Evolutionary conservation across 2,113 vertebrate species (phyloP), one percentile per base, ranked within the genome.

Genomic region (Opisthocomus hoazin): DNA sequence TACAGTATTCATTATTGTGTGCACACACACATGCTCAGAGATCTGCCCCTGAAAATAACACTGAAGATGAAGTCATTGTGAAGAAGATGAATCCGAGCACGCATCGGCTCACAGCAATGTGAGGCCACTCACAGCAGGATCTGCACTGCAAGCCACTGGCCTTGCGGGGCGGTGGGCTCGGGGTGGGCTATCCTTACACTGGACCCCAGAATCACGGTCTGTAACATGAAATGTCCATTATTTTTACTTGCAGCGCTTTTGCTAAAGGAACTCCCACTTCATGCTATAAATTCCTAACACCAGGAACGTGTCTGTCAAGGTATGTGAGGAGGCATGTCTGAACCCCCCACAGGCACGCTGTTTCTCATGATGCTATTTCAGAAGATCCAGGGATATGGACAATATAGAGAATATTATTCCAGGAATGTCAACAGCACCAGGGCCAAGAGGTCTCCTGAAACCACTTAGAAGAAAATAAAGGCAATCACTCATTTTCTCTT

Each of bases 1-100:
- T 8, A 20, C 23, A 64, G 7, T 2, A 1, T 27, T 58, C 48
- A 30, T 23, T 32, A 15, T 5, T 2, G 0, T 7, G 22, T 63
- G 61, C 18, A 71, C 61, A 58, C 39, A 60, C 34, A 27, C 56
- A 7, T 39, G 60, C 46, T 78, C 79, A 84, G 77, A 82, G 60
- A 79, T n/a, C 78, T 66, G 37, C 6, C 32, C 46, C 76, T 57
- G 58, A 73, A 89, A 90, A 75, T 41, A 53, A 36, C 29, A 30
- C 43, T 61, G 61, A 56, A 11, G 73, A 30, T 20, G 46, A 63
- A 79, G 51, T 43, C 10, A 30, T 32, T 43, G 15, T 0, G 6
- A 58, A 41, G n/a, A n/a, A 45, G 23, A 36, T 68, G 63, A 58
- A 76, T 39, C 56, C 3, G 1, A 64, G 51, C 10, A 24, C 5